Conservation (phyloP, 1,140 invertebrate species). For the Helicoverpa armigera region DNA sequence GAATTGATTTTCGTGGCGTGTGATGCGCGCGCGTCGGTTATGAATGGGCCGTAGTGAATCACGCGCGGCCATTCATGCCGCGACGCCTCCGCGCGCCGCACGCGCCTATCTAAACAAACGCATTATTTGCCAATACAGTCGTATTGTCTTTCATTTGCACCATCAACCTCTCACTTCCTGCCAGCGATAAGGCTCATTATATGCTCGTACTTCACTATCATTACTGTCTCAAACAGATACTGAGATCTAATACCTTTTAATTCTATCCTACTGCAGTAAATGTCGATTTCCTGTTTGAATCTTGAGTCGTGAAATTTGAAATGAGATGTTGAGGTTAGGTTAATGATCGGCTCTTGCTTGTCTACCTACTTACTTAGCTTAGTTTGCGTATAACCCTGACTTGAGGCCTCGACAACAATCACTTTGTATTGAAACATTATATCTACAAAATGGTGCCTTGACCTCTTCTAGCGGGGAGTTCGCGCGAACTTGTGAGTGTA, state of each 20-base stretch:
- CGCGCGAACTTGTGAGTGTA: conserved; percentile 54
- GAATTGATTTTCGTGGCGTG: conserved; percentile 52
- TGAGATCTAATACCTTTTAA: conserved; percentile 44
- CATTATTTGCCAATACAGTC: conserved; percentile 78
- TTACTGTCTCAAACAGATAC: conserved; percentile 50
- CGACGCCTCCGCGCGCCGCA: conserved; percentile 74
- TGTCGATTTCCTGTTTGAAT: conserved; percentile 60
- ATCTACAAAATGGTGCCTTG: conserved; percentile 57
- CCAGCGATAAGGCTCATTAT: conserved; percentile 65
- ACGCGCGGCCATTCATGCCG: conserved; percentile 75
- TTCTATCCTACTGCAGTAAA: conserved; percentile 47
- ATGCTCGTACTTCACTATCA: conserved; percentile 56
- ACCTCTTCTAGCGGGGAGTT: conserved; percentile 43
- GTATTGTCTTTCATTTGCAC: conserved; percentile 78
- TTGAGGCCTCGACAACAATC: conserved; percentile 51
- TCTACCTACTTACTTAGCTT: conserved; percentile 38
- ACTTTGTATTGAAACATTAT: conserved; percentile 56
- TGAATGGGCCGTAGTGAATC: conserved; percentile 82
- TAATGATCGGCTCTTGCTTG: conserved; percentile 53
- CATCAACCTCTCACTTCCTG: conserved; percentile 81
- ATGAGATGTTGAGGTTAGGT: conserved; percentile 63
- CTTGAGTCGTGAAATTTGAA: conserved; percentile 73
- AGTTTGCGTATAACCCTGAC: conserved; percentile 51
- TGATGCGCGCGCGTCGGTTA: conserved; percentile 69
- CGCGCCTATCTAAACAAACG: conserved; percentile 72